Evolutionary conservation across 2,888 invertebrate genomes (phyloP).

Genomic region (Callyntrura sp.): DNA sequence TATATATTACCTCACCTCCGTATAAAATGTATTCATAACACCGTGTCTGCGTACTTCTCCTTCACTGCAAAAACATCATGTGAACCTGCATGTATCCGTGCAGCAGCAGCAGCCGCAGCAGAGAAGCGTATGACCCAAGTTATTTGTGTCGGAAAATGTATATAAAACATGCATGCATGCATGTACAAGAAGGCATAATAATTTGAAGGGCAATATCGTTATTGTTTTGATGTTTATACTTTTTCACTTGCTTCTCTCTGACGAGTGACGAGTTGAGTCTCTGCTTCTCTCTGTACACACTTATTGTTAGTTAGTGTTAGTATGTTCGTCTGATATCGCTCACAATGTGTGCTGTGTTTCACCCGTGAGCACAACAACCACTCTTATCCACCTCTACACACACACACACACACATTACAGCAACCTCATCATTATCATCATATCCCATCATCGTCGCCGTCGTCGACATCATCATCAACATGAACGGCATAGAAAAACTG

Average conservation of each 20-base stretch:
- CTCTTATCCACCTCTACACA: background rate
- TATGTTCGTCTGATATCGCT: background rate
- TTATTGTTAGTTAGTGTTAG: background rate
- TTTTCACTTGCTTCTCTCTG: conserved; percentile 1
- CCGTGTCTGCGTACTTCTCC: background rate
- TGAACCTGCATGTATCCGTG: background rate
- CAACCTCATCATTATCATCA: too few relatives aligned
- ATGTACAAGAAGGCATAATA: background rate
- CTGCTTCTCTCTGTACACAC: background rate
- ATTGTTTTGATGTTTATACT: conserved; percentile 1
- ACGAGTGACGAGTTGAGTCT: background rate
- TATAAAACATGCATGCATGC: background rate
- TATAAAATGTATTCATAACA: background rate
- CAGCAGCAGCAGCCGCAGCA: too few relatives aligned
- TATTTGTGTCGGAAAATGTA: background rate
- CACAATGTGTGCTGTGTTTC: background rate
- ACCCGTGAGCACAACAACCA: background rate
- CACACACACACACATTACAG: background rate
- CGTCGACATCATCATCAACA: background rate
- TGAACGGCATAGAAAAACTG: conserved; percentile 53
- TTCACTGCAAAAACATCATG: background rate
- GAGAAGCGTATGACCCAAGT: too few relatives aligned
- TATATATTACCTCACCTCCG: background rate
- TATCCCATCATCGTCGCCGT: background rate
- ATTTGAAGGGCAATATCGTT: conserved; percentile 42